phyloP scores from a whole-genome alignment of 2,888 invertebrate genomes.

The Axea sp. region DNA sequence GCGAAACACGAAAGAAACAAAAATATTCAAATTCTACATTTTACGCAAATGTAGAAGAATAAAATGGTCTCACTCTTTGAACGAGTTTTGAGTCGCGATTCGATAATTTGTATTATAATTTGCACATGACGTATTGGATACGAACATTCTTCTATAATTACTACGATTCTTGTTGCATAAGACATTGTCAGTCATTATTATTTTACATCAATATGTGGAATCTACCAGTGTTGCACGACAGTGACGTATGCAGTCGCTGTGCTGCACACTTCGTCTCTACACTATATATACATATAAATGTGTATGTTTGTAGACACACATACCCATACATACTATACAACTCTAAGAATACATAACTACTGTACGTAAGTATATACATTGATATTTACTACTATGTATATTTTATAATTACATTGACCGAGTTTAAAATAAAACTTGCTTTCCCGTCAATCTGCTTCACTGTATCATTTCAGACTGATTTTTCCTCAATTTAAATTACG shows the following conservation, averaged over 20 bases:
- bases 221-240: conserved; percentile 11
- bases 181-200: conserved; percentile 21
- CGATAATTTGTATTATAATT: conserved; percentile 4
- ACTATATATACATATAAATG: conserved; percentile 3
- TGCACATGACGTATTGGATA: conserved; percentile 25
- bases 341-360: conserved; percentile 39
- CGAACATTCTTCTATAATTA: conserved; percentile 44
- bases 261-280: conserved; percentile 10
- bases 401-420: conserved; percentile 25
- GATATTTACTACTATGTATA: conserved; percentile 21
- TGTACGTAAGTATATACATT: conserved; percentile 40
- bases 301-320: too few relatives aligned
- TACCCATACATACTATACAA: too few relatives aligned
- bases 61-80: background rate
- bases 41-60: too few relatives aligned
- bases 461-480: too few relatives aligned
- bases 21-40: too few relatives aligned
- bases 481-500: too few relatives aligned
- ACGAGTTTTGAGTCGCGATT: background rate
- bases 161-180: conserved; percentile 1
- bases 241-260: conserved; percentile 7
- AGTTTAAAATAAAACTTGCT: conserved; percentile 12
- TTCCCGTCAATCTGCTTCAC: too few relatives aligned
- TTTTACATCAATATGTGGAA: conserved; percentile 24
- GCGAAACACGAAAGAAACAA: too few relatives aligned